Conservation (phyloP, 2,888 invertebrate species). For the Rhogogaster chlorosoma region DNA sequence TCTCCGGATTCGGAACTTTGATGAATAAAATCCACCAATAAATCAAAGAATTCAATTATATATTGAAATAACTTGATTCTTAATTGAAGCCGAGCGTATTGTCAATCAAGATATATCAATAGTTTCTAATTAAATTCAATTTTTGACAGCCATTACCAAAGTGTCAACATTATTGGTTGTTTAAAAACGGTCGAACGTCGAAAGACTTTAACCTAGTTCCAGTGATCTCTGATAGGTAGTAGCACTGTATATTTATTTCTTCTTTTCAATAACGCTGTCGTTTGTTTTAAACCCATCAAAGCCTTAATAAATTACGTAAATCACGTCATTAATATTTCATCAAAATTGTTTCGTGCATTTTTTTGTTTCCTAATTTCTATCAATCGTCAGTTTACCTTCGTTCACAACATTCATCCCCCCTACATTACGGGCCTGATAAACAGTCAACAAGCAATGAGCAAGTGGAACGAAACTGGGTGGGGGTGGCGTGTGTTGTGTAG, state of each 20-base stretch:
- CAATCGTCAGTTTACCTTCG: not conserved
- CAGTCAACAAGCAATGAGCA: slow-evolving; percentile 33
- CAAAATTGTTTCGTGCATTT: not conserved
- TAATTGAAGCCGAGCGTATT: not conserved
- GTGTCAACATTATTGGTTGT: not conserved
- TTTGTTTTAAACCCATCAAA: not conserved
- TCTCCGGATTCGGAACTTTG: not conserved
- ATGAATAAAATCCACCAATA: not conserved
- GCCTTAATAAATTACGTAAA: no score
- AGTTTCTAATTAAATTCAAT: not conserved
- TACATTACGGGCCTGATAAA: slow-evolving; percentile 27
- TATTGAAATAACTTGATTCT: not conserved
- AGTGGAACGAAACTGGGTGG: slow-evolving; percentile 22
- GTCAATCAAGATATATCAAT: not conserved
- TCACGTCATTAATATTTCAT: not conserved
- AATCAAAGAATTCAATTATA: not conserved
- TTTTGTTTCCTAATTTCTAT: not conserved
- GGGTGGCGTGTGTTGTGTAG: slow-evolving; percentile 32
- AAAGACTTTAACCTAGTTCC: not conserved
- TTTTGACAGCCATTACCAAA: not conserved
- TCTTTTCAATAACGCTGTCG: not conserved
- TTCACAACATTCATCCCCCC: not conserved
- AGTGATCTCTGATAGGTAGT: not conserved
- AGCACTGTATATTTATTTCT: not conserved
- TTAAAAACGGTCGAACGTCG: not conserved